Conservation (phyloP, 2,888 invertebrate species). For the Trachelus iudaicus region DNA sequence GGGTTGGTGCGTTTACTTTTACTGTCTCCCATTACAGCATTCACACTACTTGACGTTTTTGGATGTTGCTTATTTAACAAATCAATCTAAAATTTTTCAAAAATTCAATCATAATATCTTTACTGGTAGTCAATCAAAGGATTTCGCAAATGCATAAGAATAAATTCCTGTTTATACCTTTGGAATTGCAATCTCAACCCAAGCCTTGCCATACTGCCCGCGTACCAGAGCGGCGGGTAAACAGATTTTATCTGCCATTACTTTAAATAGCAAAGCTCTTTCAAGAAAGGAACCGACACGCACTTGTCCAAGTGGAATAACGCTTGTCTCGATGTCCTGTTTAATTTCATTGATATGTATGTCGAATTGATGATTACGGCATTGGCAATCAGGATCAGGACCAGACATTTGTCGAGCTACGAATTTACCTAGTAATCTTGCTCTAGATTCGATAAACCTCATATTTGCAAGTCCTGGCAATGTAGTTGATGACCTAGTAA, state of each 20-base stretch:
- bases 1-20: neutral
- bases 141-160: neutral
- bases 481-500: neutral
- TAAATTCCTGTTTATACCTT: constrained; percentile 39
- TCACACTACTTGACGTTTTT: neutral
- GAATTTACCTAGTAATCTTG: constrained; percentile 50
- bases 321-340: constrained; percentile 62
- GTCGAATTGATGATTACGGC: constrained; percentile 52
- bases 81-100: neutral
- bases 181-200: constrained; percentile 75
- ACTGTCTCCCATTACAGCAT: neutral
- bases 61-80: neutral
- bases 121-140: neutral
- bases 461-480: constrained; percentile 32
- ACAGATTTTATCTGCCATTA: constrained; percentile 73
- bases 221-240: constrained; percentile 73
- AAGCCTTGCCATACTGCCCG: constrained; percentile 70
- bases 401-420: constrained; percentile 57
- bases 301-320: constrained; percentile 72
- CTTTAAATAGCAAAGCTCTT: constrained; percentile 74
- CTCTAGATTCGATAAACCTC: constrained; percentile 38
- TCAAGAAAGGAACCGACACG: constrained; percentile 72
- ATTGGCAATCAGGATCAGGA: constrained; percentile 29
- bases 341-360: constrained; percentile 52
- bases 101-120: neutral